Evolutionary conservation across 2,888 invertebrate genomes (phyloP), one percentile per base, ranked within the genome.

Genomic region (Amiota communis): DNA sequence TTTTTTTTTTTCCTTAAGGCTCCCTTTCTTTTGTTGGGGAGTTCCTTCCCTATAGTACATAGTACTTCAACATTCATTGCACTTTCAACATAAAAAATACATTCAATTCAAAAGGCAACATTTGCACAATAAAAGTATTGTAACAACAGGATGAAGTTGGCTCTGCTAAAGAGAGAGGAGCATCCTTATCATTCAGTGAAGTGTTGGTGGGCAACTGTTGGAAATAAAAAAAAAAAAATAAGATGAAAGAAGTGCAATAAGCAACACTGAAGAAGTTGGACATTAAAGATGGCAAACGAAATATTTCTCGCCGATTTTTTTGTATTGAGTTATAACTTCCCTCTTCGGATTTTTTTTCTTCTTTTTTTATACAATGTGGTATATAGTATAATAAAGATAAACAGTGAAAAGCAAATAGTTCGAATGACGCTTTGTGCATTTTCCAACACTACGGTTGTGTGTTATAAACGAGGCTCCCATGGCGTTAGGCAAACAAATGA

Each of bases 381-480:
- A 15, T 12, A 8, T 36, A 36, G n/a, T 47, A 53, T 51, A 68
- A 68, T 65, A 65, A 65, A 65, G 65, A 65, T 23, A 65, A 64
- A 47, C 65, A 67, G 65, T 46, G 49, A 23, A 12, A 67, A n/a
- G 67, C n/a, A 68, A 68, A 68, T 68, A 68, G 67, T 68, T 68
- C 13, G 53, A 20, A 20, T 15, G 59, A 59, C 15, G 59, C 20
- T 59, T 53, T 53, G 3, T 53, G 53, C 53, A 53, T 53, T 53
- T 20, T 20, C 12, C 59, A 59, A 59, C 59, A 59, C 59, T 59
- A 53, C 12, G n/a, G n/a, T 53, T 53, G 53, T 15, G 13, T n/a
- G 53, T 15, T 53, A 53, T 53, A 12, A 13, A 6, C 53, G n/a
- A 11, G 2, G 10, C n/a, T 13, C 53, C 53, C 53, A n/a, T 13